Base-by-base conservation (phyloP, 2,113 vertebrate species). In the Leptobrachium leishanense region DNA sequence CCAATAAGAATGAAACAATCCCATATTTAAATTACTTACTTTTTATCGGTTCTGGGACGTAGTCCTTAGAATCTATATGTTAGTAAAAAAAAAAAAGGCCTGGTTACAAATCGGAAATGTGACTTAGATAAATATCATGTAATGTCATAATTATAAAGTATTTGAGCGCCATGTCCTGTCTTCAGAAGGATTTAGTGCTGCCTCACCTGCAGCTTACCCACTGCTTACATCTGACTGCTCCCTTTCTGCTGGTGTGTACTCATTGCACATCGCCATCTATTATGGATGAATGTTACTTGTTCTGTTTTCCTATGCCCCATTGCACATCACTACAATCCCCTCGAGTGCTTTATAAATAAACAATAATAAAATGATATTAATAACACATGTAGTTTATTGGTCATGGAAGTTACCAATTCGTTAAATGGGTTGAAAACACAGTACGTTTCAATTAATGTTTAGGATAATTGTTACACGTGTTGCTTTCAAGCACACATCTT, bases 21-120 rank as follows among this genome's bases (percentile, higher is more conserved):
- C 10, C 57, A 31, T 31, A 31, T 31, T 31, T 31, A 31, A 74
- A 50, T 11, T 81, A 91, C 91, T 92, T 88, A 93, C 91, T 88
- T 86, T 92, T 92, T 83, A 86, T 88, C 11, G 83, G 78, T 59
- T 84, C 69, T 5, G 82, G 57, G 1, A 80, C 43, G 0, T 44
- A 50, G 39, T 81, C 85, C 83, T 87, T 87, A 2, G 85, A 67
- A 82, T 82, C 92, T 93, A 79, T 2, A 83, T 5, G 46, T 50
- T 4, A 50, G 46, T 83, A 76, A 84, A 4, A 46, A 50, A 67
- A 68, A 44, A 59, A 6, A 54, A 15, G 20, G 73, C 68, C 10
- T 1, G 20, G n/a, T 67, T 66, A 55, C 6, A 67, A 40, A 0
- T 41, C 2, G 12, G 53, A 13, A 20, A 5, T 59, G 1, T 10